Conservation (phyloP, 2,888 invertebrate species). For the Drosophila monieri region DNA sequence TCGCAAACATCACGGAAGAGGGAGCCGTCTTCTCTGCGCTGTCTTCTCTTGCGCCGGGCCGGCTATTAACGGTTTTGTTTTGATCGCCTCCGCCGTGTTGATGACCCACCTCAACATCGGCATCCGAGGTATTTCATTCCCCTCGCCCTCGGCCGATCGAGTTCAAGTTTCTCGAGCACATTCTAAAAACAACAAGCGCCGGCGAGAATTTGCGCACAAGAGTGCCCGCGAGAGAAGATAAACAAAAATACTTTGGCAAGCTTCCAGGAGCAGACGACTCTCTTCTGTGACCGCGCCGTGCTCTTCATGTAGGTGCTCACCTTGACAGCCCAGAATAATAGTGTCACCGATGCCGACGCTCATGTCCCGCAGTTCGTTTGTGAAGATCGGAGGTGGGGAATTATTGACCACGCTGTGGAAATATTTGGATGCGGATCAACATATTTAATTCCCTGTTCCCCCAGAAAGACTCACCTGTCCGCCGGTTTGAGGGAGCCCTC, state of each 20-base stretch:
- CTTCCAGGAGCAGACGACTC: conserved; percentile 57
- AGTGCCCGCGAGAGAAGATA: conserved; percentile 49
- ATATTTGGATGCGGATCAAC: neutral
- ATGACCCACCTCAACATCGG: conserved; percentile 80
- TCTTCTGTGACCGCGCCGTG: conserved; percentile 20
- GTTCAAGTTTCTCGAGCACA: conserved; percentile 82
- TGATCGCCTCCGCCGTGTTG: conserved; percentile 56
- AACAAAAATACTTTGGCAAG: conserved; percentile 66
- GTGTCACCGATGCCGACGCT: conserved; percentile 91
- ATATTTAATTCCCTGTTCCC: neutral
- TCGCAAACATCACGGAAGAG: conserved; percentile 10
- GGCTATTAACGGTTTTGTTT: conserved; percentile 70
- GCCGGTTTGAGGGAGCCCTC: conserved; percentile 89
- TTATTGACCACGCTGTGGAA: conserved; percentile 73
- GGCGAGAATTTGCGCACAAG: conserved; percentile 23
- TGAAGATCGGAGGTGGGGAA: conserved; percentile 90
- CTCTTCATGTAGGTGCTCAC: conserved; percentile 82
- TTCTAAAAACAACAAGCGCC: conserved; percentile 54
- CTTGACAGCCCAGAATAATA: conserved; percentile 90
- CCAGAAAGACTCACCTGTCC: conserved; percentile 85
- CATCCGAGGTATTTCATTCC: conserved; percentile 63
- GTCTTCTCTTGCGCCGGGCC: conserved; percentile 28
- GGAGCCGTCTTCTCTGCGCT: conserved; percentile 1
- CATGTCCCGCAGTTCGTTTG: conserved; percentile 89
- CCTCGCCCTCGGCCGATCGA: conserved; percentile 61